Base-by-base conservation (phyloP, 2,797 vertebrate genomes). In the Anguilla pacifica region DNA sequence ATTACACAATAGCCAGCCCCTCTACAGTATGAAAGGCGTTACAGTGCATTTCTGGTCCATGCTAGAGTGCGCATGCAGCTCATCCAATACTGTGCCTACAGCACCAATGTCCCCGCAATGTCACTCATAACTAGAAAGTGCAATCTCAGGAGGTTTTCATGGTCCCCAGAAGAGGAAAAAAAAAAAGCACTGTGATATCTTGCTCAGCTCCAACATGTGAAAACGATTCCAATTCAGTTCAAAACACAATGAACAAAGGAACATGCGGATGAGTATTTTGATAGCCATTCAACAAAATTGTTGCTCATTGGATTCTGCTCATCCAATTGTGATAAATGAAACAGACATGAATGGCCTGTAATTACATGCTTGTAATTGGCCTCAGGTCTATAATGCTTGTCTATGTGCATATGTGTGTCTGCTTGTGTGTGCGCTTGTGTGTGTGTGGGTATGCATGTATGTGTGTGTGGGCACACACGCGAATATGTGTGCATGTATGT, bases 401-500 rank as follows among this genome's bases (percentile, higher is more conserved):
- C 17, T 10, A 39, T 2, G 7, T 39, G n/a, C 35, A 49, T 79
- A 15, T 59, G 17, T 59, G 57, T n/a, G 13, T 77, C 6, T 31
- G n/a, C 25, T 25, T 55, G 70, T 22, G 51, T 10, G 39, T 31
- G 49, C 19, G 70, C 22, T 39, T 31, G 46, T 22, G 31, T 84
- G 28, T 7, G 61, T 85, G 64, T 46, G 0, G 9, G 31, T 17
- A n/a, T 59, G 51, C 2, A 0, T 15, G 59, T 86, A 28, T n/a
- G 70, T 87, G 59, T 53, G 0, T 51, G 55, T 88, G 49, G 74
- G 49, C 28, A 51, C 85, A 64, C 83, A 61, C 49, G 87, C 7
- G 35, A 85, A 74, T 86, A 84, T 86, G 90, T 90, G 86, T 88
- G 87, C 90, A 88, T 92, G 90, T 93, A 88, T 95, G 83, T 94